Conservation (phyloP, 1,140 invertebrate genomes). For the Drosophila arizonae region DNA sequence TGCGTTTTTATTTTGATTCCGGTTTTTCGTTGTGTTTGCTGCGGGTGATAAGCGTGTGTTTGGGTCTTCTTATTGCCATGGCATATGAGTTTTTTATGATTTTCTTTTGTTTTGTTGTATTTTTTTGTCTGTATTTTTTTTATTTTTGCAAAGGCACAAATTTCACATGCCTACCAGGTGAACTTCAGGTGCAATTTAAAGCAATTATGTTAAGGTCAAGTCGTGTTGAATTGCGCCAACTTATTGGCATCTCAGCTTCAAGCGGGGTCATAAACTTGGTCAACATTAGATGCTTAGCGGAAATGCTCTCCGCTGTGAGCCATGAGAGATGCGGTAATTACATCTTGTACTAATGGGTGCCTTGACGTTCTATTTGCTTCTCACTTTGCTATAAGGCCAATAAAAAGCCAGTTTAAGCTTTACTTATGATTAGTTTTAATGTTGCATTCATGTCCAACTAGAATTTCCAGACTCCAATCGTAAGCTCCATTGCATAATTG, state of each 20-base stretch:
- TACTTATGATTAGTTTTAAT: slow-evolving; percentile 5
- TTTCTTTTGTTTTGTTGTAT: slow-evolving; percentile 6
- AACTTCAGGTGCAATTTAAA: slow-evolving; percentile 46
- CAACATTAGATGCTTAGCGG: slow-evolving; percentile 43
- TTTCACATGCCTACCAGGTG: slow-evolving; percentile 47
- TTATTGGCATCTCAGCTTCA: slow-evolving; percentile 36
- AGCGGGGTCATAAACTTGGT: slow-evolving; percentile 42
- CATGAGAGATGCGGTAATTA: slow-evolving; percentile 41
- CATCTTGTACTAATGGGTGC: slow-evolving; percentile 19
- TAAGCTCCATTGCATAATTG: slow-evolving; percentile 17
- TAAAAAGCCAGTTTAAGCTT: neutral
- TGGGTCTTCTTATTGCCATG: slow-evolving; percentile 36
- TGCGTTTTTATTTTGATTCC: slow-evolving; percentile 68
- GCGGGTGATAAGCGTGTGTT: slow-evolving; percentile 51
- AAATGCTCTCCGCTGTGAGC: slow-evolving; percentile 35
- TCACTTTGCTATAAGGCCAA: neutral
- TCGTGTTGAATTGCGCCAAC: slow-evolving; percentile 41
- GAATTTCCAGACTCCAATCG: neutral
- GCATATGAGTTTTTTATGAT: slow-evolving; percentile 19
- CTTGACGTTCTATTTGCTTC: slow-evolving; percentile 7
- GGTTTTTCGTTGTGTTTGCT: slow-evolving; percentile 63
- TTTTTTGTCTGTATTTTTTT: slow-evolving; percentile 15
- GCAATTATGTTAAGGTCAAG: slow-evolving; percentile 56
- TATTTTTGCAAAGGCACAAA: slow-evolving; percentile 24
- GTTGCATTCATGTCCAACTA: neutral